Conservation (phyloP, 2,113 vertebrate species). For the Campylomormyrus tamandua region DNA sequence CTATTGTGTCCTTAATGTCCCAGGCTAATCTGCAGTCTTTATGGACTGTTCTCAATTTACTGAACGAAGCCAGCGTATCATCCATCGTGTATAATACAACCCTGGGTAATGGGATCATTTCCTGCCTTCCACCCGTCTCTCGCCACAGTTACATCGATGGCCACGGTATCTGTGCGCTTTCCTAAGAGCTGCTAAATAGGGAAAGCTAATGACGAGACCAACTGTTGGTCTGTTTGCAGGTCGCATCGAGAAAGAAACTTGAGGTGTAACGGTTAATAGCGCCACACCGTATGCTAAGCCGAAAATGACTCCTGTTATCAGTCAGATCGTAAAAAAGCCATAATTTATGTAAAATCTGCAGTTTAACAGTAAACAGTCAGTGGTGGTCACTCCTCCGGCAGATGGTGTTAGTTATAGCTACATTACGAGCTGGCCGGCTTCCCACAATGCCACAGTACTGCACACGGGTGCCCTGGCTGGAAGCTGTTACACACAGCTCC, state of each 20-base stretch:
- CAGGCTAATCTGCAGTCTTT: constrained; percentile 11
- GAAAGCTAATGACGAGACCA: background rate
- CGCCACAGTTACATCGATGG: background rate
- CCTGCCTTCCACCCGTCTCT: background rate
- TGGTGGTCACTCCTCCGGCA: background rate
- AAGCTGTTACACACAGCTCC: background rate
- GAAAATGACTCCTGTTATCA: constrained; percentile 3
- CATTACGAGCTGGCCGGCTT: background rate
- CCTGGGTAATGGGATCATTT: constrained; percentile 14
- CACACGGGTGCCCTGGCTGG: background rate
- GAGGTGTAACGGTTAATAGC: background rate
- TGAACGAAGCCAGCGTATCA: constrained; percentile 13
- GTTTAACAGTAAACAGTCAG: constrained; percentile 8
- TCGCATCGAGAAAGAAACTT: background rate
- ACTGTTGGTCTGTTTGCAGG: background rate
- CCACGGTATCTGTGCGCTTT: background rate
- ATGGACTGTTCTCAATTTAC: constrained; percentile 10
- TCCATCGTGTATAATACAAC: background rate
- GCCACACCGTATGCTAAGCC: background rate
- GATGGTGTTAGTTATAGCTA: constrained; percentile 11
- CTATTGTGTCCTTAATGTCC: constrained; percentile 12
- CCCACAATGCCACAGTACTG: background rate
- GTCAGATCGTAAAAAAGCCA: background rate
- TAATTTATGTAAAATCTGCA: background rate
- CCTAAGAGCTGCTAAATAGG: background rate